A percentile compares a stretch with the other conserved stretches of the same genome.
These are phyloP conservation scores for Hemicrepidius hirtus DNA, from an alignment of 2,888 invertebrate species.

Conservation along the genomic window DNA sequence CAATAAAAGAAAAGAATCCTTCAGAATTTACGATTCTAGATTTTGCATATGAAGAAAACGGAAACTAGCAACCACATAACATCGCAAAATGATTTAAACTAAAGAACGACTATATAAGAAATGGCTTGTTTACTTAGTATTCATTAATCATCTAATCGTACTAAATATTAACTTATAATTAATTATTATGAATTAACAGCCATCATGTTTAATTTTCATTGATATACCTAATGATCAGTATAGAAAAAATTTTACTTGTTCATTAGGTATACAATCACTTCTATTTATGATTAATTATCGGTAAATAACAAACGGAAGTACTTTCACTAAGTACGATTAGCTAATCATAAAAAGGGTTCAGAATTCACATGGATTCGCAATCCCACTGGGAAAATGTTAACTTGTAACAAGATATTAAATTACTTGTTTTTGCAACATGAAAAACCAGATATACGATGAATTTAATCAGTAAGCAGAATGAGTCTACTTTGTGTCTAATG, in stretches of 20 bases:
- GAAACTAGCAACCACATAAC: no score
- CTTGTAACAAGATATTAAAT: slow-evolving; percentile 13
- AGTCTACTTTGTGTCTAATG: slow-evolving; percentile 33
- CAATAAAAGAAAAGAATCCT: no score
- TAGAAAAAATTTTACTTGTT: no score
- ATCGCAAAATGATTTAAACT: no score
- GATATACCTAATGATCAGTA: neutral
- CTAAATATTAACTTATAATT: neutral
- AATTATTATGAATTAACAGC: neutral
- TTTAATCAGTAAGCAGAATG: slow-evolving; percentile 29
- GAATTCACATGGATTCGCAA: slow-evolving; percentile 26
- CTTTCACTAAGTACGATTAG: slow-evolving; percentile 18
- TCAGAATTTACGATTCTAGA: no score
- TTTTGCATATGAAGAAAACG: no score
- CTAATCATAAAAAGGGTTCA: neutral
- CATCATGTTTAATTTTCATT: neutral
- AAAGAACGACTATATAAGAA: no score
- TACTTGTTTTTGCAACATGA: slow-evolving; percentile 29
- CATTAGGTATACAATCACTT: neutral
- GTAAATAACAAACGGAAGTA: slow-evolving; percentile 16
- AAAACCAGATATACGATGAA: slow-evolving; percentile 36
- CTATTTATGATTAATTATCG: slow-evolving; percentile 16
- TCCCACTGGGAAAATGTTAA: slow-evolving; percentile 32
- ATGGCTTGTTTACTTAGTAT: no score
- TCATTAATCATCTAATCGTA: no score